Percentiles rank a stretch among this genome's conserved stretches.
Conservation (phyloP, 1,140 invertebrate species). For the Antheraea mylitta region DNA sequence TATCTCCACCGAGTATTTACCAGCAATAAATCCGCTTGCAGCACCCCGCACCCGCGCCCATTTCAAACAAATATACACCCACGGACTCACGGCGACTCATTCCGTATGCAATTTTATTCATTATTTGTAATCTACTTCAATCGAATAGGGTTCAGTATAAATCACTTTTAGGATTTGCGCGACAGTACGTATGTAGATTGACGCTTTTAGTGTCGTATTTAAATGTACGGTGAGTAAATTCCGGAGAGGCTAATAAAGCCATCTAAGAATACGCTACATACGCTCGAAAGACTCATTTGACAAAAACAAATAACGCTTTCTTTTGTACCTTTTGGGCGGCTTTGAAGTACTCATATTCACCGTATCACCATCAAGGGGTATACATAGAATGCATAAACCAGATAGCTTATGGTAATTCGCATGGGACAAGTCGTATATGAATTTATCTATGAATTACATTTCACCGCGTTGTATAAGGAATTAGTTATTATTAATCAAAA, state of each 20-base stretch:
- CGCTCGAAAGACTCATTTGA: conserved; percentile 67
- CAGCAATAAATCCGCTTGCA: conserved; percentile 50
- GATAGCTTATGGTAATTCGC: too few species aligned
- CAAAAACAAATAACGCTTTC: conserved; percentile 61
- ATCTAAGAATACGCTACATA: conserved; percentile 45
- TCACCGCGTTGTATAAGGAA: too few species aligned
- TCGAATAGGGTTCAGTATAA: conserved; percentile 70
- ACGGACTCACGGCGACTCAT: conserved; percentile 63
- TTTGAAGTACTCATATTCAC: conserved; percentile 27
- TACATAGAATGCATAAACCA: too few species aligned
- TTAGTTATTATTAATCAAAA: too few species aligned
- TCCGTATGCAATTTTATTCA: conserved; percentile 78
- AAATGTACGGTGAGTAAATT: conserved; percentile 54
- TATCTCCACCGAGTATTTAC: conserved; percentile 54
- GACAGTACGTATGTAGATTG: conserved; percentile 73
- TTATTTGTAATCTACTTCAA: conserved; percentile 78
- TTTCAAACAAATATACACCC: conserved; percentile 61
- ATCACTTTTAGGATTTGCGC: conserved; percentile 71
- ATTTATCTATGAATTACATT: too few species aligned
- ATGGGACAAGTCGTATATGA: too few species aligned
- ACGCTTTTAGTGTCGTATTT: conserved; percentile 72
- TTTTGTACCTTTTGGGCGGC: conserved; percentile 55
- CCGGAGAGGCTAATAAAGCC: conserved; percentile 59
- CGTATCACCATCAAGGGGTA: too few species aligned
- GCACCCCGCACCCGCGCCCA: conserved; percentile 33